Percentiles rank a stretch among this genome's conserved stretches.
These are phyloP conservation scores for Rotaria macrura DNA, from an alignment of 2,888 invertebrate species.

Conservation along the genomic window DNA sequence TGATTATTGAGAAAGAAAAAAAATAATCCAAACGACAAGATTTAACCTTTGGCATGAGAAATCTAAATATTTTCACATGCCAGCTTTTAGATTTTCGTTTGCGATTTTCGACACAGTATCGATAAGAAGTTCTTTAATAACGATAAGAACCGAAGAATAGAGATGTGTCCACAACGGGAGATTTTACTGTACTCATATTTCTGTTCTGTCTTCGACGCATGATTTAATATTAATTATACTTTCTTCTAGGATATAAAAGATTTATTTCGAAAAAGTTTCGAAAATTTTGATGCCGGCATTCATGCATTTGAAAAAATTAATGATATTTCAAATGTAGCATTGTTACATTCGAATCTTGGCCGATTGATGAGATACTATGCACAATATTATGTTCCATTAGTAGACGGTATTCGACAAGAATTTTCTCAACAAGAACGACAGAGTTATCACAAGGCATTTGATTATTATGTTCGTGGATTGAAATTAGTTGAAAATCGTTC, in stretches of 20 bases:
- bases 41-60: too few relatives aligned
- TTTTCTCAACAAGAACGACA: constrained; percentile 55
- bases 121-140: too few relatives aligned
- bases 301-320: constrained; percentile 62
- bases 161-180: too few relatives aligned
- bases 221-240: too few relatives aligned
- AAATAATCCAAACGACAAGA: too few relatives aligned
- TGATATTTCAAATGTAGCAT: constrained; percentile 67
- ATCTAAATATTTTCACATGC: too few relatives aligned
- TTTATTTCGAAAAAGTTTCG: constrained; percentile 37
- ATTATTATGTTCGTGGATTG: constrained; percentile 41
- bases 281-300: constrained; percentile 62
- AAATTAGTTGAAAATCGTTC: constrained; percentile 36
- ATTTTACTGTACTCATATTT: too few relatives aligned
- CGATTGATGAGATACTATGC: constrained; percentile 69
- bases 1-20: too few relatives aligned
- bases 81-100: too few relatives aligned
- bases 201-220: too few relatives aligned
- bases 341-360: constrained; percentile 71
- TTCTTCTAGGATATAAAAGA: not conserved
- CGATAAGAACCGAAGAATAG: too few relatives aligned
- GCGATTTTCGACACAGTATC: too few relatives aligned
- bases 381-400: constrained; percentile 54
- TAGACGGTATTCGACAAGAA: constrained; percentile 36
- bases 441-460: constrained; percentile 58